Base-by-base conservation (phyloP, 2,113 vertebrate species). In the Maylandia zebra region DNA sequence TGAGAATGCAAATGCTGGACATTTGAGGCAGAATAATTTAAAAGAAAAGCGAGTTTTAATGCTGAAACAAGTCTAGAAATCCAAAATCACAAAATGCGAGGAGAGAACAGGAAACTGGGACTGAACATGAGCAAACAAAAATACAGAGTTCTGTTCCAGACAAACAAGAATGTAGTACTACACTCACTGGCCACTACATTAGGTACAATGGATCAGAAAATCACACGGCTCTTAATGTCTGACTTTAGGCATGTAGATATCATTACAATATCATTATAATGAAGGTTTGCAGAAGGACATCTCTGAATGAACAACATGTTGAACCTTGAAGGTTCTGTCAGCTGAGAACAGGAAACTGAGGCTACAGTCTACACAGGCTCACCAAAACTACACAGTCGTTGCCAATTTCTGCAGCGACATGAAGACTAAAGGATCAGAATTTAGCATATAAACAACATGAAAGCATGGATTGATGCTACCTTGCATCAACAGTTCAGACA, bases 11-110 rank as follows among this genome's bases (percentile, higher is more conserved):
- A 74, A 74, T 27, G n/a, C n/a, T 71, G 38, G 11, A 45, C 8
- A 74, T 24, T 74, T 74, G 41, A 74, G 13, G 4, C 36, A 71
- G n/a, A 71, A 71, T 0, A 0, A 71, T 1, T 43, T 0, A 71
- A 43, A 41, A 43, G n/a, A 43, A 38, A 41, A 22, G 34, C 1
- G 11, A 71, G 66, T 6, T 45, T 74, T 74, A 45, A 74, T 74
- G 38, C 38, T 27, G 38, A 45, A 69, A 69, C 10, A 71, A 71
- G 36, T 14, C 36, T 14, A 43, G 36, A 43, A 27, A 74, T 74
- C 38, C 1, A 45, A 74, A 45, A 45, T 41, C 13, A 45, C 38
- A 16, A 45, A 27, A 43, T 71, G 8, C 3, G 13, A 27, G n/a
- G 36, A 4, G 38, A 71, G 8, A 43, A 71, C 66, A 69, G 36